phyloP scores from a whole-genome alignment of 2,113 vertebrate species.

The Brevimyrus niger region DNA sequence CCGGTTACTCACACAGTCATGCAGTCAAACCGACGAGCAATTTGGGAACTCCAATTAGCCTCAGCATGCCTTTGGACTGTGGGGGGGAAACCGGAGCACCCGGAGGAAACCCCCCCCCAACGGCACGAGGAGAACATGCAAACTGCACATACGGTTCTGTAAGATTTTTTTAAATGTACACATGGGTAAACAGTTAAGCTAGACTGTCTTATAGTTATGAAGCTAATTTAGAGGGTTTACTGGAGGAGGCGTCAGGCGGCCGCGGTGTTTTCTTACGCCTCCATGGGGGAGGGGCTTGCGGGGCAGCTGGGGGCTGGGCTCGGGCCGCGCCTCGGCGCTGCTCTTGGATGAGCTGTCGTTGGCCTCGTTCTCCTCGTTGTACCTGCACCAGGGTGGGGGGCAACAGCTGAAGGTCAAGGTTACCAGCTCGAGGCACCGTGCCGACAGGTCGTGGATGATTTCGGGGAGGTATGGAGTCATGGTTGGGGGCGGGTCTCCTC shows the following conservation, averaged over 20 bases:
- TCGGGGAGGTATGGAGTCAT: neutral
- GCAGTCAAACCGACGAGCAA: neutral
- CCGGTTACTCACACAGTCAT: neutral
- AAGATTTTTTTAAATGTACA: neutral
- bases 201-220: neutral
- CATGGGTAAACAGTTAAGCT: neutral
- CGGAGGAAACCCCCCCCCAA: neutral
- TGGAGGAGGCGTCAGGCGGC: neutral
- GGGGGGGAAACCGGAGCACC: too few relatives aligned
- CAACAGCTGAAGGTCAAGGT: constrained; percentile 59
- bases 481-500: neutral
- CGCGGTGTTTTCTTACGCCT: constrained; percentile 48
- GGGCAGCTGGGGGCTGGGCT: constrained; percentile 68
- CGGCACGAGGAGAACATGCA: neutral
- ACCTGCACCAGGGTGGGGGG: constrained; percentile 64
- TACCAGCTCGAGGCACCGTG: constrained; percentile 44
- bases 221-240: neutral
- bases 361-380: constrained; percentile 73
- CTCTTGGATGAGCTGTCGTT: constrained; percentile 69
- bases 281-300: constrained; percentile 65
- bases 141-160: neutral
- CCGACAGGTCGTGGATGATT: constrained; percentile 21
- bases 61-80: neutral
- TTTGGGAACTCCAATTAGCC: neutral
- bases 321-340: constrained; percentile 67